phyloP scores from a whole-genome alignment of 2,888 invertebrate species.

The Drosophila trichaetosa region DNA sequence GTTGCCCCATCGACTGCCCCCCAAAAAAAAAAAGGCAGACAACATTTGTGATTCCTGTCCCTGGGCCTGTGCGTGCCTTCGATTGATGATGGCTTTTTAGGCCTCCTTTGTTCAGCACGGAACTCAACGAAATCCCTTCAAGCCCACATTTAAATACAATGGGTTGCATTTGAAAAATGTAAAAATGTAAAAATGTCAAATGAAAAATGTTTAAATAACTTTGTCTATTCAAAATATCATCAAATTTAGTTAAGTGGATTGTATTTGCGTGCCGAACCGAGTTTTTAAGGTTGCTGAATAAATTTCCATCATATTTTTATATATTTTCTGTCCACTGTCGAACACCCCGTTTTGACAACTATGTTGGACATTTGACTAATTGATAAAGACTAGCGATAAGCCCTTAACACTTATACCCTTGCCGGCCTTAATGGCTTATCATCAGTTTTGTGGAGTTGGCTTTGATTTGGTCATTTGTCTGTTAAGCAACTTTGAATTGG shows the following conservation, averaged over 20 bases:
- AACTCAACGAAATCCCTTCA: slow-evolving; percentile 27
- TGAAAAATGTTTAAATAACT: neutral
- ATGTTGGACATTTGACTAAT: slow-evolving; percentile 34
- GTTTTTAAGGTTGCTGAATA: neutral
- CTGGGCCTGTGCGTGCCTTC: slow-evolving; percentile 45
- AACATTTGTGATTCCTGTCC: slow-evolving; percentile 9
- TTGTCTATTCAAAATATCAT: neutral
- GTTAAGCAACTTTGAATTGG: slow-evolving; percentile 23
- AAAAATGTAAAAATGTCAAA: neutral
- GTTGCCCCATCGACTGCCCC: slow-evolving; percentile 44
- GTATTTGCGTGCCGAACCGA: neutral
- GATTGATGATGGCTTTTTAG: slow-evolving; percentile 54
- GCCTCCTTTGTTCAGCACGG: slow-evolving; percentile 26
- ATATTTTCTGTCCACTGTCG: neutral
- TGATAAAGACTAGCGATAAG: slow-evolving; percentile 26
- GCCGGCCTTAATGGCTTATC: slow-evolving; percentile 52
- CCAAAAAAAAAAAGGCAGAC: neutral
- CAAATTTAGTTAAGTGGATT: neutral
- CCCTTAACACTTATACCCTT: neutral
- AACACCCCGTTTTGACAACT: slow-evolving; percentile 12
- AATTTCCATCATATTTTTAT: neutral
- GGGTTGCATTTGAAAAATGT: slow-evolving; percentile 7
- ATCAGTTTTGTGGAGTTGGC: slow-evolving; percentile 59
- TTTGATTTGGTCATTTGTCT: slow-evolving; percentile 43
- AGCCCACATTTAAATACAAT: slow-evolving; percentile 19